Percentiles rank a stretch among this genome's conserved stretches.
Evolutionary conservation across 2,888 invertebrate genomes (phyloP).

Genomic region (Dromius quadrimaculatus): DNA sequence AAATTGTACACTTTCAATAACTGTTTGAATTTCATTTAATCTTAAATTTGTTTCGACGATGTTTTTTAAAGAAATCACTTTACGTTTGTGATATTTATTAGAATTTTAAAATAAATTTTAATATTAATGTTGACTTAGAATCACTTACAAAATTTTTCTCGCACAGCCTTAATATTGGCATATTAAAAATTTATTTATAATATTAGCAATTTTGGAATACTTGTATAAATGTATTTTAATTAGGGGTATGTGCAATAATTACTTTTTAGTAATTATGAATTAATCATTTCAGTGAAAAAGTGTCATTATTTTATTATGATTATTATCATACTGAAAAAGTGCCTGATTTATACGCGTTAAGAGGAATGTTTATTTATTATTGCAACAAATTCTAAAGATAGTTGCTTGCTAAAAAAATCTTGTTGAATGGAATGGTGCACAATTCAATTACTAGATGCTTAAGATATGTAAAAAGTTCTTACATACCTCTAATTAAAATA

Average conservation of each 20-base stretch:
- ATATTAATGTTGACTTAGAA: slow-evolving; percentile 25
- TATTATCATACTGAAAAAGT: too few relatives aligned
- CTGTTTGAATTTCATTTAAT: background rate
- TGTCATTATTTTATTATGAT: too few relatives aligned
- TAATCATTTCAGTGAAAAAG: background rate
- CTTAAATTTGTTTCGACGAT: slow-evolving; percentile 28
- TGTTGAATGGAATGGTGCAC: too few relatives aligned
- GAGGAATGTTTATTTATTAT: background rate
- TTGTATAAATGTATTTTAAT: slow-evolving; percentile 38
- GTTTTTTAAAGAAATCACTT: background rate
- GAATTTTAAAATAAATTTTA: slow-evolving; percentile 11
- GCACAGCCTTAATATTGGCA: slow-evolving; percentile 46
- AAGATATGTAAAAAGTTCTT: background rate
- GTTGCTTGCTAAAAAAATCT: too few relatives aligned
- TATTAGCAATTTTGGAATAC: slow-evolving; percentile 37
- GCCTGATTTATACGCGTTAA: slow-evolving; percentile 15
- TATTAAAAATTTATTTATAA: slow-evolving; percentile 34
- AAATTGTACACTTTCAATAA: slow-evolving; percentile 5
- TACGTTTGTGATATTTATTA: slow-evolving; percentile 25
- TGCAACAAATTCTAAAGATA: too few relatives aligned
- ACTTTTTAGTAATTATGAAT: background rate
- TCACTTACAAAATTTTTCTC: slow-evolving; percentile 40
- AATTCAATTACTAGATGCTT: slow-evolving; percentile 7
- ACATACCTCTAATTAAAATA: slow-evolving; percentile 38
- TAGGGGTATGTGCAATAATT: slow-evolving; percentile 38